Conservation (phyloP, 2,113 vertebrate species). For the Otus sunia region DNA sequence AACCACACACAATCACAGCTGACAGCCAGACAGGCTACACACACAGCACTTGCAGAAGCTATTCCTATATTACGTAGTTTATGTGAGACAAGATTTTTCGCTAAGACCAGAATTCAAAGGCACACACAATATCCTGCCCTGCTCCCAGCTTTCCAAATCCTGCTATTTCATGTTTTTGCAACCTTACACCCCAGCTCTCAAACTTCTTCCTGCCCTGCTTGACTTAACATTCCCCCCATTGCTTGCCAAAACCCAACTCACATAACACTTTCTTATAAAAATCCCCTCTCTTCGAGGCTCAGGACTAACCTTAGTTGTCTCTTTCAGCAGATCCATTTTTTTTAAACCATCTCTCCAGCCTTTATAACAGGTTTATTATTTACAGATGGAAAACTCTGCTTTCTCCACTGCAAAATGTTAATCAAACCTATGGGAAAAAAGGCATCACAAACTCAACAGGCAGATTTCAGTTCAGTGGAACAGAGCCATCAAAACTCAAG, state of each 20-base stretch:
- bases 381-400: neutral
- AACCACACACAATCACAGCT: neutral
- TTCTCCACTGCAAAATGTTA: neutral
- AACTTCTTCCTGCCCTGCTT: neutral
- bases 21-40: neutral
- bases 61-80: accelerated
- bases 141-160: neutral
- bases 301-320: neutral
- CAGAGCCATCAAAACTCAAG: neutral
- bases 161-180: neutral
- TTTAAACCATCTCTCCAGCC: neutral
- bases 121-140: neutral
- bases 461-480: neutral
- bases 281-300: neutral
- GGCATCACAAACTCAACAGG: neutral
- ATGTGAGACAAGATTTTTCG: accelerated
- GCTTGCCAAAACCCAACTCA: neutral
- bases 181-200: neutral
- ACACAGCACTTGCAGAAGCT: neutral
- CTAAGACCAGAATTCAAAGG: neutral
- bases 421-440: neutral
- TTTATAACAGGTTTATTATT: neutral
- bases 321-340: neutral
- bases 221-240: neutral
- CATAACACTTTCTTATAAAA: neutral